Percentiles rank a stretch among this genome's conserved stretches.
Conservation (phyloP, 53 echinoderm and acorn worm genomes). For the Crossaster papposus region DNA sequence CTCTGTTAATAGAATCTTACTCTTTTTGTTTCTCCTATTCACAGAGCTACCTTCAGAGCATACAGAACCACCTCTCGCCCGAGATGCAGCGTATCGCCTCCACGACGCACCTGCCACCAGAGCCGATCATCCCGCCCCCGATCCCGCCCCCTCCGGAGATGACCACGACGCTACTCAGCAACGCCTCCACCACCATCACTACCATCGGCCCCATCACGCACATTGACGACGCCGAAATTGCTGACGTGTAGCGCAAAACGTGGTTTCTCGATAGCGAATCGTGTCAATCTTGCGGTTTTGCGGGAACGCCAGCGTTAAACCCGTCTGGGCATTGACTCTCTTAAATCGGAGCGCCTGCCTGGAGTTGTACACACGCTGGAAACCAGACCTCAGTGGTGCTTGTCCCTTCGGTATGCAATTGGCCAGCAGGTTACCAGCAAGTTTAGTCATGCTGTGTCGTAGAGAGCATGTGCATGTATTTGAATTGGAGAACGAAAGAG, state of each 20-base stretch:
- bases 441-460: too few relatives aligned
- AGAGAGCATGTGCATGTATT: too few relatives aligned
- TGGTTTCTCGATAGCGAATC: background rate
- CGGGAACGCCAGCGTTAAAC: background rate
- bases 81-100: conserved; percentile 97
- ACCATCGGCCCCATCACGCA: conserved; percentile 70
- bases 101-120: conserved; percentile 87
- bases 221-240: conserved; percentile 67
- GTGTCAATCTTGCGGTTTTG: background rate
- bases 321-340: background rate
- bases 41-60: conserved; percentile 97
- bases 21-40: background rate
- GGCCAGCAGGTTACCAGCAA: too few relatives aligned
- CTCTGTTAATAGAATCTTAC: background rate
- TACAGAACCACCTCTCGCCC: conserved; percentile 93
- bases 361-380: background rate
- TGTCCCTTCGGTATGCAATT: background rate
- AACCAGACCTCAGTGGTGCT: background rate
- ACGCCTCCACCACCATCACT: conserved; percentile 66
- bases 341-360: background rate
- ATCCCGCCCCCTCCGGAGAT: conserved; percentile 60
- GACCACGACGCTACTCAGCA: conserved; percentile 65
- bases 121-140: conserved; percentile 74
- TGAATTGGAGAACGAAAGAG: too few relatives aligned
- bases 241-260: conserved; percentile 62